These are phyloP conservation scores for Nomada goodeniana DNA, from an alignment of 2,888 invertebrate genomes.

Conservation along the genomic window DNA sequence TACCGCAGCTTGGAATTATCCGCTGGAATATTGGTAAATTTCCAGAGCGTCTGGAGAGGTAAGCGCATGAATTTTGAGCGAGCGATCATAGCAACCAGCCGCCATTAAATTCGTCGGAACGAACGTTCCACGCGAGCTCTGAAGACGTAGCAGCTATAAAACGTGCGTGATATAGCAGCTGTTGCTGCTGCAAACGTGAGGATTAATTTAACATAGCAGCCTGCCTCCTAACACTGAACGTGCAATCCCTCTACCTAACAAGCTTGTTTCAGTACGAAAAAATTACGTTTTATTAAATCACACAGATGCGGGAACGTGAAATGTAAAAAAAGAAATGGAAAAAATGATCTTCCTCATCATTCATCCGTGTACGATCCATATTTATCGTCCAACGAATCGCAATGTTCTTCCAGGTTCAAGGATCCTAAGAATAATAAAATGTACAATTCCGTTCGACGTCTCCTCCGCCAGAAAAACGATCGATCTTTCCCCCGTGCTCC, in stretches of 20 bases:
- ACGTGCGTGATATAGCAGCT: constrained; percentile 23
- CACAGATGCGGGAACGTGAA: no score
- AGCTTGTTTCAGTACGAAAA: neutral
- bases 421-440: no score
- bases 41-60: neutral
- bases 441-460: no score
- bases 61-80: constrained; percentile 19
- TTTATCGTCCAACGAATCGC: no score
- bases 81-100: constrained; percentile 20
- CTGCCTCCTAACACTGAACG: neutral
- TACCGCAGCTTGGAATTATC: neutral
- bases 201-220: constrained; percentile 17
- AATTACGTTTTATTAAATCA: no score
- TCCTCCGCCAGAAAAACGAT: neutral
- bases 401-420: no score
- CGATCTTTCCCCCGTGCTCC: neutral
- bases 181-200: constrained; percentile 16
- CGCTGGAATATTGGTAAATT: neutral
- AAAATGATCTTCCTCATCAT: neutral
- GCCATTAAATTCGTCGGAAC: constrained; percentile 25
- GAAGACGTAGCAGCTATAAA: constrained; percentile 31
- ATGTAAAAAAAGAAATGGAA: no score
- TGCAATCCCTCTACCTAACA: neutral
- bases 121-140: constrained; percentile 24
- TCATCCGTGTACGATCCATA: no score